phyloP scores from a whole-genome alignment of 1,140 invertebrate species.

The Epicauta chinensis region DNA sequence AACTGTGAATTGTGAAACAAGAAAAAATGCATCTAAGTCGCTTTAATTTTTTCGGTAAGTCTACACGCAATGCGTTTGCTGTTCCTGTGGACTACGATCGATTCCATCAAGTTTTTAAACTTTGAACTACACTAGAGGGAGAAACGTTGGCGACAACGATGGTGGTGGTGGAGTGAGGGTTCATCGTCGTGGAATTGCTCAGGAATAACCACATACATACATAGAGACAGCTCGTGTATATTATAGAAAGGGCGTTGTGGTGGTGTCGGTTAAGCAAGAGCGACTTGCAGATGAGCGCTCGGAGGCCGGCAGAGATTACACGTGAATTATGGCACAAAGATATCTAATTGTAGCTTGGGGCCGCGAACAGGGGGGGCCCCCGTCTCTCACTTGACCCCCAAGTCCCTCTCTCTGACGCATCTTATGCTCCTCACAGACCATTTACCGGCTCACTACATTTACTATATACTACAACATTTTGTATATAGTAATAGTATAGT shows the following conservation, averaged over 20 bases:
- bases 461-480: conserved; percentile 6
- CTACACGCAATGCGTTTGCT: neutral
- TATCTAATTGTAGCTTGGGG: conserved; percentile 43
- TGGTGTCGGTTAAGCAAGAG: conserved; percentile 9
- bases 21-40: neutral
- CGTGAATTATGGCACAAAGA: conserved; percentile 44
- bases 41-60: neutral
- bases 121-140: too few relatives aligned
- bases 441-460: conserved; percentile 43
- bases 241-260: too few relatives aligned
- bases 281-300: conserved; percentile 39
- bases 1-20: too few relatives aligned
- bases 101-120: too few relatives aligned
- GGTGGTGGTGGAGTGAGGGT: too few relatives aligned
- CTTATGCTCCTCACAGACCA: conserved; percentile 35
- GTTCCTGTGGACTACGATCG: neutral
- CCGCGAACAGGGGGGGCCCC: conserved; percentile 25
- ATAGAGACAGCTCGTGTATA: too few relatives aligned
- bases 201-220: too few relatives aligned
- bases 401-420: conserved; percentile 10
- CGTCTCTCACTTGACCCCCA: conserved; percentile 15
- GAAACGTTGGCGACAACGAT: too few relatives aligned
- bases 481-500: neutral
- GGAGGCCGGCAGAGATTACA: conserved; percentile 42
- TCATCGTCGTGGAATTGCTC: too few relatives aligned